Base-by-base conservation (phyloP, 1,140 invertebrate species). In the Brachionus plicatilis region DNA sequence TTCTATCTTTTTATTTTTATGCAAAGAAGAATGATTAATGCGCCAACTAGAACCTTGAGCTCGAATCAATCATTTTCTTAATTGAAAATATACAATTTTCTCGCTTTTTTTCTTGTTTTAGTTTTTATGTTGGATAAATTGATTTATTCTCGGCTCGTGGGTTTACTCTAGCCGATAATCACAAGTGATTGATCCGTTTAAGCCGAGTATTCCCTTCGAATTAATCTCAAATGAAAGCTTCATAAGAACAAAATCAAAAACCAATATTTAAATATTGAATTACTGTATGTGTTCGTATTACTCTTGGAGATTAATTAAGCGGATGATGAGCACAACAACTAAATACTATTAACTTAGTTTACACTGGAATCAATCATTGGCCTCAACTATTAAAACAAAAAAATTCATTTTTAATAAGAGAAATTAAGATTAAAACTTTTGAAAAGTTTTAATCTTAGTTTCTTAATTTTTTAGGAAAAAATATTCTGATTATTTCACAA, bases 141-240 rank as follows among this genome's bases (percentile, higher is more conserved):
- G 66, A 68, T 68, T 68, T 68, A 68, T 68, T 68, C 66, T 41
- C 66, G 33, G 27, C 33, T 41, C 24, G 12, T 68, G 66, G 27
- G 66, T 33, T 33, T 68, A 5, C 33, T 68, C 33, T 33, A 68
- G 66, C 66, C 27, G 33, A 68, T 68, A 68, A 33, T 68, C 66
- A 29, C 66, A 68, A 68, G 66, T 68, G 66, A 68, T 68, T 68
- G 66, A 68, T 68, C 66, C 66, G 12, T 33, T 68, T 68, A 41
- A 68, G 27, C 66, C 66, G 27, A 68, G 66, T 33, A 68, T 68
- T 68, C 66, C 33, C 66, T 68, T 9, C 33, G 33, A 7, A 68
- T 68, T 41, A 68, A 33, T 68, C 66, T 68, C 33, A 41, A 68
- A 68, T 68, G 27, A 68, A 68, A 68, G 66, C 27, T 29, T 33